phyloP scores from a whole-genome alignment of 1,140 invertebrate genomes.

The Drosophila saltans region DNA sequence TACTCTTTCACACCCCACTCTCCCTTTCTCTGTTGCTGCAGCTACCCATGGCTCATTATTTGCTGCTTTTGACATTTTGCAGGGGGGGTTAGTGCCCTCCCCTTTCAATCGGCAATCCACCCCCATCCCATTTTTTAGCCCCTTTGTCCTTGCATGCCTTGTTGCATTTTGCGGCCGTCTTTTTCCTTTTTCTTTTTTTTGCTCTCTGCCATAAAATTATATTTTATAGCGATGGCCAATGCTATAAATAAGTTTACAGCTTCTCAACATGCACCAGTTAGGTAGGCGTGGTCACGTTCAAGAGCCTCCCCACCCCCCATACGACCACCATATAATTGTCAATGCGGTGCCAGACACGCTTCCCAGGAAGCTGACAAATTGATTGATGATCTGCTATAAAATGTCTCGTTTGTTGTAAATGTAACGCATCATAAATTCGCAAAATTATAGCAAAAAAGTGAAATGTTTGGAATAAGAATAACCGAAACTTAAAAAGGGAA shows the following conservation, averaged over 20 bases:
- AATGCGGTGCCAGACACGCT: constrained; percentile 37
- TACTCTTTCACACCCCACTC: neutral
- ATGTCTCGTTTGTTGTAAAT: constrained; percentile 80
- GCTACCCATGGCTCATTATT: constrained; percentile 38
- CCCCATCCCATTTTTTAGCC: too few species aligned
- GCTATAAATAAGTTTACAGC: constrained; percentile 69
- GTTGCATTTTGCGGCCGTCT: constrained; percentile 56
- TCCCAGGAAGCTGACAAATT: constrained; percentile 71
- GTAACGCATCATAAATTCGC: constrained; percentile 80
- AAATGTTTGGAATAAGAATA: neutral
- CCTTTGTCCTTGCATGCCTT: constrained; percentile 14
- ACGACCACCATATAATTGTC: constrained; percentile 48
- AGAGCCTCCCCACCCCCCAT: constrained; percentile 5
- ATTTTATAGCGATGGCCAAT: constrained; percentile 67
- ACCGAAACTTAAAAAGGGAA: constrained; percentile 9
- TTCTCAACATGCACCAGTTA: constrained; percentile 50
- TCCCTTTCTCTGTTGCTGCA: neutral
- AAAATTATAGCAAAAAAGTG: constrained; percentile 65
- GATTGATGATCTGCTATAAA: constrained; percentile 82
- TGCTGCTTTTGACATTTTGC: constrained; percentile 58
- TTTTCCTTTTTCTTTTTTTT: constrained; percentile 15
- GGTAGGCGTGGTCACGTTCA: constrained; percentile 39
- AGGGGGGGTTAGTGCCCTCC: constrained; percentile 4
- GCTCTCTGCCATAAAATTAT: constrained; percentile 61
- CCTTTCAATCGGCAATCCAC: neutral